Conservation (phyloP, 1,140 invertebrate genomes). For the Eciton burchellii region DNA sequence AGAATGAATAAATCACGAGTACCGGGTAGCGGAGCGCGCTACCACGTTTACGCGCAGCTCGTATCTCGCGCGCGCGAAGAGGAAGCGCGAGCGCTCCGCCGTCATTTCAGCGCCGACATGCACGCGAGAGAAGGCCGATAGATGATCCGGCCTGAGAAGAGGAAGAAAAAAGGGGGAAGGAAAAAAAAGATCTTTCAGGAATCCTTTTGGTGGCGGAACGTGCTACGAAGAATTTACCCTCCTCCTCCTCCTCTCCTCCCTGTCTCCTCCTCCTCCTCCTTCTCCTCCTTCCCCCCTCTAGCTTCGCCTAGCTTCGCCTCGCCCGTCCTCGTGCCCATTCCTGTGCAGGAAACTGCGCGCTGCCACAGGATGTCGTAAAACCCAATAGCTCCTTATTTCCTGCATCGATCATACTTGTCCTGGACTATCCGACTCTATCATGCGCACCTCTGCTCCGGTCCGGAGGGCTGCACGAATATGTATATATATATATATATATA, state of each 20-base stretch:
- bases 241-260: neutral
- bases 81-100: constrained; percentile 49
- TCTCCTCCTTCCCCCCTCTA: neutral
- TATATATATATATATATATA: constrained; percentile 8
- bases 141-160: constrained; percentile 53
- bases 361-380: constrained; percentile 60
- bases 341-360: constrained; percentile 43
- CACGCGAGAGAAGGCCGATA: constrained; percentile 38
- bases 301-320: too few species aligned
- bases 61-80: constrained; percentile 36
- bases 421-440: constrained; percentile 49
- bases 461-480: constrained; percentile 22
- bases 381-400: constrained; percentile 44
- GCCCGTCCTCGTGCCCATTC: neutral
- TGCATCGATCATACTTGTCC: constrained; percentile 66
- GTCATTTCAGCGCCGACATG: constrained; percentile 61
- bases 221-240: constrained; percentile 55
- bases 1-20: constrained; percentile 83
- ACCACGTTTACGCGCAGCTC: constrained; percentile 66
- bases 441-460: constrained; percentile 26
- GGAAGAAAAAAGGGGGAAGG: too few species aligned
- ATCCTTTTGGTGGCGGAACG: constrained; percentile 53
- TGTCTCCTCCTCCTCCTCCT: neutral
- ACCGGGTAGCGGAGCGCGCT: constrained; percentile 72
- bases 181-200: constrained; percentile 50